phyloP scores from a whole-genome alignment of 2,797 vertebrate genomes.

The Vireo griseus region DNA sequence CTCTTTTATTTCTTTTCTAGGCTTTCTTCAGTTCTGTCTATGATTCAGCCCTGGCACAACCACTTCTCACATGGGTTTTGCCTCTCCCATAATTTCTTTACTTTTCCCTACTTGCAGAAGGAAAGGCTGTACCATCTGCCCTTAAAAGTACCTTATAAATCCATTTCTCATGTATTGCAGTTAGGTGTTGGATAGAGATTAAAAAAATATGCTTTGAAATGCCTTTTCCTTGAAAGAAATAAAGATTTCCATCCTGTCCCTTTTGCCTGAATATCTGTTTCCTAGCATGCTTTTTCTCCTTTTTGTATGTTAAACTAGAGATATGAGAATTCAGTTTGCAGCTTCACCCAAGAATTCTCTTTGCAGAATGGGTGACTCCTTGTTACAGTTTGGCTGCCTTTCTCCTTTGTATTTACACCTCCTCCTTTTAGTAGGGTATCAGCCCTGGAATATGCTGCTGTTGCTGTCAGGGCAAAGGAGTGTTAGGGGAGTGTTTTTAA shows the following conservation, averaged over 20 bases:
- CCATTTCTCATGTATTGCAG: not conserved
- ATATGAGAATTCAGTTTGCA: not conserved
- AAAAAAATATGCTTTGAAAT: not conserved
- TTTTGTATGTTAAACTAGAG: not conserved
- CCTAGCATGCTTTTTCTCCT: not conserved
- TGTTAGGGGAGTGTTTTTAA: not conserved
- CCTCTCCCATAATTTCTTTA: not conserved
- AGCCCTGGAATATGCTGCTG: not conserved
- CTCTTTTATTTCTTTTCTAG: not conserved
- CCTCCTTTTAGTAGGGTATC: not conserved
- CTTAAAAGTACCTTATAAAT: not conserved
- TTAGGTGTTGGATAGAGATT: not conserved
- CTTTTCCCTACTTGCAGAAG: not conserved
- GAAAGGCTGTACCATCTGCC: not conserved
- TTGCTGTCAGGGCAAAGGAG: not conserved
- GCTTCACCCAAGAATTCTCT: not conserved
- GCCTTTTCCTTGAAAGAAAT: not conserved
- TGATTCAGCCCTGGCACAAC: not conserved
- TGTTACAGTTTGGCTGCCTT: accelerated
- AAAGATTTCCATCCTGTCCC: not conserved
- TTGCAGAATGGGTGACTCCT: not conserved
- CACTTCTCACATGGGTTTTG: not conserved
- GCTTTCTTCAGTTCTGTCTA: not conserved
- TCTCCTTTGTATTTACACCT: not conserved
- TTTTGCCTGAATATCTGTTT: not conserved